phyloP scores from a whole-genome alignment of 1,140 invertebrate genomes.

The Spodoptera frugiperda region DNA sequence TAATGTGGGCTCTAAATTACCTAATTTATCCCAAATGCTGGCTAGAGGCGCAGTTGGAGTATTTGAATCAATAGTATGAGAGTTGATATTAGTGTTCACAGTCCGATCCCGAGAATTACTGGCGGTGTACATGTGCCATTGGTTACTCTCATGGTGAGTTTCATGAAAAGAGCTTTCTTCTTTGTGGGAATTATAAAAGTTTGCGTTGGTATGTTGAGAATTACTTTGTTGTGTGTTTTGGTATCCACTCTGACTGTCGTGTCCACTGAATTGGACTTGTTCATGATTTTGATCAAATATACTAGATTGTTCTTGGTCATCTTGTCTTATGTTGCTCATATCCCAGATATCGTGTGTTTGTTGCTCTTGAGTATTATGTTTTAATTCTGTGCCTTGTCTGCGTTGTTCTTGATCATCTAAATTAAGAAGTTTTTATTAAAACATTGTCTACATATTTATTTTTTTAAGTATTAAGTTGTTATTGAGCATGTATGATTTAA shows the following conservation, averaged over 20 bases:
- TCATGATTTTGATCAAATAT: not conserved
- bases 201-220: not conserved
- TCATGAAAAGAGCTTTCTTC: not conserved
- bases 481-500: too few relatives aligned
- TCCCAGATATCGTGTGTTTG: constrained; percentile 41
- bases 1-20: constrained; percentile 37
- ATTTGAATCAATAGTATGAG: constrained; percentile 13
- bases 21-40: constrained; percentile 53
- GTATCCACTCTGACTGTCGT: not conserved
- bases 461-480: not conserved
- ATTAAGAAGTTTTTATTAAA: constrained; percentile 32
- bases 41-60: constrained; percentile 32
- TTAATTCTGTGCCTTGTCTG: constrained; percentile 41
- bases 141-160: not conserved
- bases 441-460: constrained; percentile 47
- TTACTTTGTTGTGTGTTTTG: constrained; percentile 11
- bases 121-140: not conserved
- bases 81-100: not conserved
- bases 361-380: constrained; percentile 35
- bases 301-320: not conserved
- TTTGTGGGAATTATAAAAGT: not conserved
- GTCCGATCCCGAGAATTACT: not conserved
- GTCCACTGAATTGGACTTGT: not conserved
- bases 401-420: constrained; percentile 53
- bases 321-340: not conserved